phyloP scores from a whole-genome alignment of 2,888 invertebrate species.

The Abrostola tripartita region DNA sequence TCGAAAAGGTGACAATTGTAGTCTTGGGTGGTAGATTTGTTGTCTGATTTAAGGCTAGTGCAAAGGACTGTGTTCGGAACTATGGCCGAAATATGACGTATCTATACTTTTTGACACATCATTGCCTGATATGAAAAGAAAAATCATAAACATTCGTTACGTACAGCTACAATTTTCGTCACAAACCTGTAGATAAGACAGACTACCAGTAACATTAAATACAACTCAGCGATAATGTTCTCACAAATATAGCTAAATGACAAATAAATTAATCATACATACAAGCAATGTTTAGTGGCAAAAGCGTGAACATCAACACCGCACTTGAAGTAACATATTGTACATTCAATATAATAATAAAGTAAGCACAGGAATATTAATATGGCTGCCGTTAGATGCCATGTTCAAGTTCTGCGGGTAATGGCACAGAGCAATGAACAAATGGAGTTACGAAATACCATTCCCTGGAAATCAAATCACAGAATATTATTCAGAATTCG shows the following conservation, averaged over 20 bases:
- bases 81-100: too few species aligned
- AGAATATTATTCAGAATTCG: not conserved
- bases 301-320: conserved; percentile 22
- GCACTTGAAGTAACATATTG: conserved; percentile 27
- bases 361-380: conserved; percentile 40
- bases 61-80: too few species aligned
- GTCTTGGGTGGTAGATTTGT: too few species aligned
- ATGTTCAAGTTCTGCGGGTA: conserved; percentile 27
- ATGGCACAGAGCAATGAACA: conserved; percentile 26
- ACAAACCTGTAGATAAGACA: not conserved
- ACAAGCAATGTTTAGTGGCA: conserved; percentile 30
- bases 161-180: not conserved
- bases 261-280: conserved; percentile 6
- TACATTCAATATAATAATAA: conserved; percentile 44
- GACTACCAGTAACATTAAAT: not conserved
- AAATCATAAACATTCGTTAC: too few species aligned
- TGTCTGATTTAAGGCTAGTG: too few species aligned
- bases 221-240: conserved; percentile 3
- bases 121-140: too few species aligned
- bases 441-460: conserved; percentile 20
- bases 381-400: conserved; percentile 33
- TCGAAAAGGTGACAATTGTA: too few species aligned
- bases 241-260: not conserved
- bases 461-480: too few species aligned
- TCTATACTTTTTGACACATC: too few species aligned